These are phyloP conservation scores for Folsomia manolachei DNA, from an alignment of 2,888 invertebrate genomes.

Conservation along the genomic window DNA sequence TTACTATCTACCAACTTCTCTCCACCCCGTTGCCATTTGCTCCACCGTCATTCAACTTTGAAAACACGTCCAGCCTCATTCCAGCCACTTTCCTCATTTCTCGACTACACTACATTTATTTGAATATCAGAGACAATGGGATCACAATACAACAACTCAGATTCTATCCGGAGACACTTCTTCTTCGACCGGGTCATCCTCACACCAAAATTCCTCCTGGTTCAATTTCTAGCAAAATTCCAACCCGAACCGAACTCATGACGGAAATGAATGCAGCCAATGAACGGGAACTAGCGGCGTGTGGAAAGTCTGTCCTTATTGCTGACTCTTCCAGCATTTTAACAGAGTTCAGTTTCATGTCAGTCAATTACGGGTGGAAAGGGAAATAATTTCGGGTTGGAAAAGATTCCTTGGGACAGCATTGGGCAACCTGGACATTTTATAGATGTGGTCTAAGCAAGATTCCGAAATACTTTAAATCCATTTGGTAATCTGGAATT, in stretches of 20 bases:
- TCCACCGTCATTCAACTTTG: no score
- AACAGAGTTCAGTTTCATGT: neutral
- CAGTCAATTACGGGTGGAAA: neutral
- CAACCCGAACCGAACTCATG: neutral
- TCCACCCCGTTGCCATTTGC: no score
- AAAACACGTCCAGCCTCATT: no score
- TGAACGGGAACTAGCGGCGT: neutral
- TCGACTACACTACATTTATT: neutral
- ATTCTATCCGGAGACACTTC: neutral
- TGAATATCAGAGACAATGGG: neutral
- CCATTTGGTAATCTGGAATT: neutral
- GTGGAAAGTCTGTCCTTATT: neutral
- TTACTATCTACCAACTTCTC: no score
- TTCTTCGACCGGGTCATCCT: neutral
- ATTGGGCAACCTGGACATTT: neutral
- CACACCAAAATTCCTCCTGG: neutral
- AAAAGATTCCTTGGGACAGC: neutral
- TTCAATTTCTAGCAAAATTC: neutral
- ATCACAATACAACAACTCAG: neutral
- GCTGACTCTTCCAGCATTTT: neutral
- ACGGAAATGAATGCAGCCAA: neutral
- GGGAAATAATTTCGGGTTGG: neutral
- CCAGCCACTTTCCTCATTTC: no score
- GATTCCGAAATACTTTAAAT: neutral
- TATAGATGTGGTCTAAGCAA: neutral